A percentile compares a stretch with the other conserved stretches of the same genome.
These are phyloP conservation scores for Suncus etruscus DNA, from an alignment of 2,113 vertebrate species.

Conservation along the genomic window DNA sequence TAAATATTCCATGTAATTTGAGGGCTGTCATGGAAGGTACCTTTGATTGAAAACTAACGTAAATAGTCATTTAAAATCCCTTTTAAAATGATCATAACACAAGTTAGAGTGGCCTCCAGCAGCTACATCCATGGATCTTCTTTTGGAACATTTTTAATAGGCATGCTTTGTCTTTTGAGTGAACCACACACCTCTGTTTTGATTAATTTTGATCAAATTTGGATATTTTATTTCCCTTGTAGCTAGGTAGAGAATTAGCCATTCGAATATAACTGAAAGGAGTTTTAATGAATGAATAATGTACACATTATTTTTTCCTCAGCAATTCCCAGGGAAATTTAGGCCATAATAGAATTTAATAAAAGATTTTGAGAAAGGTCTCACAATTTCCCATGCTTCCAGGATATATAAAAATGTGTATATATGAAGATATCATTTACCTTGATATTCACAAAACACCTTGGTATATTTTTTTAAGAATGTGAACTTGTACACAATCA, in stretches of 20 bases:
- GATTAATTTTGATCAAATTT: constrained; percentile 79
- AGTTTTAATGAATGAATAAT: constrained; percentile 70
- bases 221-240: constrained; percentile 64
- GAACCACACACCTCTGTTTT: constrained; percentile 75
- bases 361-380: constrained; percentile 49
- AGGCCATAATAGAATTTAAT: constrained; percentile 33
- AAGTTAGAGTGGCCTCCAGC: constrained; percentile 76
- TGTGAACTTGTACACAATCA: constrained; percentile 14
- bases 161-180: constrained; percentile 71
- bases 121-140: constrained; percentile 57
- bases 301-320: constrained; percentile 52
- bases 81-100: constrained; percentile 69
- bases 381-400: constrained; percentile 63
- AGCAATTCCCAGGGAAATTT: constrained; percentile 48
- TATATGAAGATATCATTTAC: neutral
- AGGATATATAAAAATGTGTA: neutral
- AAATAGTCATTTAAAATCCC: constrained; percentile 79
- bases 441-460: neutral
- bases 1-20: constrained; percentile 54
- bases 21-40: constrained; percentile 58
- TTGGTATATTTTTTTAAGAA: constrained; percentile 20
- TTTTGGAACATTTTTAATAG: constrained; percentile 76
- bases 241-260: constrained; percentile 65
- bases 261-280: constrained; percentile 69
- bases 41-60: constrained; percentile 70